Conservation (phyloP, 64 coral and sea anemone species). For the Pocillopora verrucosa region DNA sequence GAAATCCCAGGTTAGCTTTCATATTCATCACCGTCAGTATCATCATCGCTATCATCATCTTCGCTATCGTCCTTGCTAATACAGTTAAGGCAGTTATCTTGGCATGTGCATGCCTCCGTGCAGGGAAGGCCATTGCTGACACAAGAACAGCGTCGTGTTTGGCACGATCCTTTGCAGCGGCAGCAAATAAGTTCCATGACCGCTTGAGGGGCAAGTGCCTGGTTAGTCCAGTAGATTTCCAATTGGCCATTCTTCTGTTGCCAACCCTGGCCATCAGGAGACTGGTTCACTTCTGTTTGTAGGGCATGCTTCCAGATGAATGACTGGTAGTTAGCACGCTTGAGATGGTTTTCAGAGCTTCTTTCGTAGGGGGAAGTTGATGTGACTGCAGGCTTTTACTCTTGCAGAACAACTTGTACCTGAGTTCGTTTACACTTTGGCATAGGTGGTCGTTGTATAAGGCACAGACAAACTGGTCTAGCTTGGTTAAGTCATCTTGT, state of each 20-base stretch:
- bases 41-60: neutral
- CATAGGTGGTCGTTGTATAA: constrained; percentile 46
- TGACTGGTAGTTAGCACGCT: constrained; percentile 62
- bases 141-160: constrained; percentile 60
- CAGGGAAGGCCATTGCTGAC: constrained; percentile 48
- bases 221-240: constrained; percentile 50
- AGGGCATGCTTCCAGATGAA: constrained; percentile 69
- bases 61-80: neutral
- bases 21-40: constrained; percentile 13
- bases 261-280: constrained; percentile 66
- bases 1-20: neutral
- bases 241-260: constrained; percentile 5
- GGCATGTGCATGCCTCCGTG: constrained; percentile 52
- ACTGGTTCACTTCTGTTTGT: constrained; percentile 14
- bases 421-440: constrained; percentile 44
- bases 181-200: constrained; percentile 62
- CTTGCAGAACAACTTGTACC: constrained; percentile 72
- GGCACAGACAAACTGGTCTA: constrained; percentile 61
- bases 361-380: constrained; percentile 63
- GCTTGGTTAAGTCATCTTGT: constrained; percentile 44
- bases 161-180: constrained; percentile 56
- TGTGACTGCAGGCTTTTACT: constrained; percentile 46
- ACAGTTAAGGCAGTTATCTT: constrained; percentile 35
- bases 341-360: constrained; percentile 45
- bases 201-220: constrained; percentile 35